Base-by-base conservation (phyloP, 2,113 vertebrate genomes). In the Pteronura brasiliensis region DNA sequence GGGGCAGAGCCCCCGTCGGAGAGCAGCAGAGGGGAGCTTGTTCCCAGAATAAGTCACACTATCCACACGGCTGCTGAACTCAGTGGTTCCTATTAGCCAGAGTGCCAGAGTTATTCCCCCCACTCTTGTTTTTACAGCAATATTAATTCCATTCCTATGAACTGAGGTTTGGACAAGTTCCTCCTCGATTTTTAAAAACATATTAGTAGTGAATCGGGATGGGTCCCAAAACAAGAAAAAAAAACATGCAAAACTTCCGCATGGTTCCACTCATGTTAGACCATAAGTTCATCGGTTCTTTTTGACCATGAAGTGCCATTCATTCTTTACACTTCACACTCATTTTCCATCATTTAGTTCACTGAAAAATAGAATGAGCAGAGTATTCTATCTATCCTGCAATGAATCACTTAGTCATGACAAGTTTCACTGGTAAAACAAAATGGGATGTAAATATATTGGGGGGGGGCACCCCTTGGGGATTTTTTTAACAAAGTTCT, bases 71-170 rank as follows among this genome's bases (percentile, higher is more conserved):
- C 59, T 49, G 82, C 90, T 91, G 47, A 97, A 61, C 57, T 86
- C 90, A 83, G 94, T 0, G 1, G 25, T 95, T 80, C 52, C 81
- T 80, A 29, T 87, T 81, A 94, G 71, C 76, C 93, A 95, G 87
- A 96, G 77, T 36, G 88, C 36, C 61, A 27, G 27, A 92, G 27
- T 88, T 57, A 59, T 42, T 49, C 34, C 14, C 86, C 57, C 36
- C 25, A 47, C 59, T 85, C 67, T 88, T 93, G 55, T 87, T 91
- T 95, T 97, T 76, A 71, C 2, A 93, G 82, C 67, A 94, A 63
- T 77, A 83, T 71, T 96, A 97, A 97, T 97, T 95, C 91, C 88
- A 95, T 93, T 94, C 85, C 67, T 95, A 86, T 97, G 94, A 96
- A 91, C n/a, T 97, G 88, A 96, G 79, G 86, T 97, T 98, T 97